Evolutionary conservation across 2,113 vertebrate species (phyloP).

Genomic region (Boleophthalmus pectinirostris): DNA sequence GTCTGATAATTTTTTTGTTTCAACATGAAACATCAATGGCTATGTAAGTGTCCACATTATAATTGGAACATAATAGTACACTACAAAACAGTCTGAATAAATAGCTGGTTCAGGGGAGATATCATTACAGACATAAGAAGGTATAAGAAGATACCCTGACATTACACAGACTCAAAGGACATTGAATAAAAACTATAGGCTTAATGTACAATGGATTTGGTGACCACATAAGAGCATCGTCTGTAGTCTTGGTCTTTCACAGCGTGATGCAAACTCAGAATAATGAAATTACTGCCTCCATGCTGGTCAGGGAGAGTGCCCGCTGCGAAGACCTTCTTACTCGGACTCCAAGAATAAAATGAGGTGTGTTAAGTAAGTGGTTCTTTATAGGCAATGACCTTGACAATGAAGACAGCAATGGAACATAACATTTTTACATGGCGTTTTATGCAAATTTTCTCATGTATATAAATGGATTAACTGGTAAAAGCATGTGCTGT

Average conservation of each 20-base stretch:
- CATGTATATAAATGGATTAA: neutral
- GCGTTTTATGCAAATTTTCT: neutral
- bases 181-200: neutral
- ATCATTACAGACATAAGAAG: too few species aligned
- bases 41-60: conserved; percentile 40
- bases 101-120: too few species aligned
- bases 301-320: conserved; percentile 20
- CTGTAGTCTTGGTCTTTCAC: conserved; percentile 35
- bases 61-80: conserved; percentile 39
- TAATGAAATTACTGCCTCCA: conserved; percentile 47
- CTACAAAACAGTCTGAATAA: too few species aligned
- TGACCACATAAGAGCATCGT: conserved; percentile 13
- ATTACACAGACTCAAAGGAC: neutral
- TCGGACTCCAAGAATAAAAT: conserved; percentile 36
- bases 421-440: neutral
- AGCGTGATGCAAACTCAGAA: conserved; percentile 47
- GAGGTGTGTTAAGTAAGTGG: conserved; percentile 47
- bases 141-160: neutral
- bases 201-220: neutral
- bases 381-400: conserved; percentile 45
- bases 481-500: neutral
- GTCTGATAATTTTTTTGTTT: conserved; percentile 60
- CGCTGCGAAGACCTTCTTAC: conserved; percentile 58
- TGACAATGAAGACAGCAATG: conserved; percentile 24
- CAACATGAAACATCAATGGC: conserved; percentile 44